These are phyloP conservation scores for Drosophila sordidula DNA, from an alignment of 2,888 invertebrate species.

Conservation along the genomic window DNA sequence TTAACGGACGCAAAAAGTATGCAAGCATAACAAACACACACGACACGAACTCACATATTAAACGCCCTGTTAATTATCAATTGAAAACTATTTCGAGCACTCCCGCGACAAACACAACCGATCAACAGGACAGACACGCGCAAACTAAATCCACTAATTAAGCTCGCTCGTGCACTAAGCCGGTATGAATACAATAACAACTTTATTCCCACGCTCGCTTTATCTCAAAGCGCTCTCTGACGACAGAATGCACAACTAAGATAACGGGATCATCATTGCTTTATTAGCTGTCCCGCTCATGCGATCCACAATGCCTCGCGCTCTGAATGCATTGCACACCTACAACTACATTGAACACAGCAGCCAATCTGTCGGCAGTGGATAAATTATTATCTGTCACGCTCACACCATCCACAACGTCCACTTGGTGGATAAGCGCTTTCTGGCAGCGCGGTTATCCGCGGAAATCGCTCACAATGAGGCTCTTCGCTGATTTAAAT, in stretches of 20 bases:
- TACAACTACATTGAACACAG: slow-evolving; percentile 1
- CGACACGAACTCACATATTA: no score
- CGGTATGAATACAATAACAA: not conserved
- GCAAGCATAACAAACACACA: no score
- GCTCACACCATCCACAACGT: slow-evolving; percentile 5
- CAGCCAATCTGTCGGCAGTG: not conserved
- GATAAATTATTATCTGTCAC: slow-evolving; percentile 19
- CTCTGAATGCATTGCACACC: not conserved
- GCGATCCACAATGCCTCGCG: no score
- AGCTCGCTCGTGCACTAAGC: no score
- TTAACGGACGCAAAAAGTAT: no score
- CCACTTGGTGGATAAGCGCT: not conserved
- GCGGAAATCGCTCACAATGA: not conserved
- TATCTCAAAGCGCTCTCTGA: not conserved
- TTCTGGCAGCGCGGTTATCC: slow-evolving; percentile 12
- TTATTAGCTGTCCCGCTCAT: not conserved
- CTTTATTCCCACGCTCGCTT: not conserved
- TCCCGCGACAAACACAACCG: no score
- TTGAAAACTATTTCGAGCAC: no score
- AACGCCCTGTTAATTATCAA: no score
- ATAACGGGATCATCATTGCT: not conserved
- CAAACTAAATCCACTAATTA: no score
- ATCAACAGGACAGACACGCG: no score
- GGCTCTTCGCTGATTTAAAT: not conserved
- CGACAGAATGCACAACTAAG: not conserved